Percentiles rank a stretch among this genome's conserved stretches.
Evolutionary conservation across 2,113 vertebrate genomes (phyloP).

Genomic region (Pelodiscus sinensis): DNA sequence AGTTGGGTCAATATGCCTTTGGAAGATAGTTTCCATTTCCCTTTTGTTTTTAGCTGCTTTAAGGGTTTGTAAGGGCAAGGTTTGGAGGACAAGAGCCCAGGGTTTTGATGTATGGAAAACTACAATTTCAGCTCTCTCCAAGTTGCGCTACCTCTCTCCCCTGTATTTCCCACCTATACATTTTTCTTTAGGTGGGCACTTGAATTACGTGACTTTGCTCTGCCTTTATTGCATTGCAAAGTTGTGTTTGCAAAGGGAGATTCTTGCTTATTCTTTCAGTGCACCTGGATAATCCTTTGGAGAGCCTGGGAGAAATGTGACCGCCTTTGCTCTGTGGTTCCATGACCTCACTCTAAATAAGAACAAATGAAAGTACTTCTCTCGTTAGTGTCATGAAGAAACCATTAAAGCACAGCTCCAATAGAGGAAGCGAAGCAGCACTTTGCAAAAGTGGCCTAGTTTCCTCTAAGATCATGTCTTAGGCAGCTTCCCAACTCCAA

Average conservation of each 20-base stretch:
- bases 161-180: not conserved
- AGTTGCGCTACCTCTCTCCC: not conserved
- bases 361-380: constrained; percentile 35
- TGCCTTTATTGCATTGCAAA: not conserved
- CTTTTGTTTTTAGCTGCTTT: not conserved
- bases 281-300: not conserved
- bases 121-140: not conserved
- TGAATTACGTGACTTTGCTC: not conserved
- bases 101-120: not conserved
- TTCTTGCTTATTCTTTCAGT: not conserved
- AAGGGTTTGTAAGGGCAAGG: not conserved
- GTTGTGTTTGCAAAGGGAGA: not conserved
- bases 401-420: constrained; percentile 6
- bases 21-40: not conserved
- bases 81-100: not conserved
- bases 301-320: not conserved
- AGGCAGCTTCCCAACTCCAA: constrained; percentile 27
- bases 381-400: constrained; percentile 45
- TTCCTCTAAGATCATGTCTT: constrained; percentile 32
- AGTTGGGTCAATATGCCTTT: not conserved
- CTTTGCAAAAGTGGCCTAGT: constrained; percentile 14
- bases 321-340: not conserved
- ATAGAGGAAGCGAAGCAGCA: constrained; percentile 7
- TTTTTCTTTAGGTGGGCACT: not conserved
- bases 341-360: constrained; percentile 2